Evolutionary conservation across 2,797 vertebrate genomes (phyloP).

Genomic region (Mus caroli): DNA sequence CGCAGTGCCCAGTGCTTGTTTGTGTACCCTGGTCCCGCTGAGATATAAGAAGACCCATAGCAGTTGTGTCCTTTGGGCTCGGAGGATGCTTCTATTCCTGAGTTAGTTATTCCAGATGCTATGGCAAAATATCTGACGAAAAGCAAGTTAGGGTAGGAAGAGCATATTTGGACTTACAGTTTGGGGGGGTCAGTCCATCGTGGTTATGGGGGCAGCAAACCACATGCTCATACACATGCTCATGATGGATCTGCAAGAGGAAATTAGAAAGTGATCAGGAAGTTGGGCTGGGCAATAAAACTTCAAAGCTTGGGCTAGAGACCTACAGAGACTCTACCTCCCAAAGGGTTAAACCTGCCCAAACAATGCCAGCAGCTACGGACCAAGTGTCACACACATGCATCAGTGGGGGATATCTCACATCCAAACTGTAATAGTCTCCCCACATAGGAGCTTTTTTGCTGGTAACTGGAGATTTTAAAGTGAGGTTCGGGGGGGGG

Average conservation of each 20-base stretch:
- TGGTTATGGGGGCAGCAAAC: background rate
- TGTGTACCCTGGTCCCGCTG: too few species aligned
- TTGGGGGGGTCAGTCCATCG: background rate
- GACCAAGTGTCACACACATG: background rate
- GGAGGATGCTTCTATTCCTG: background rate
- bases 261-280: background rate
- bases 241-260: background rate
- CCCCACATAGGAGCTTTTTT: background rate
- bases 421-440: background rate
- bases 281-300: background rate
- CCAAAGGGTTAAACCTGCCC: background rate
- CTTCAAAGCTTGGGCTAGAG: background rate
- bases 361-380: background rate
- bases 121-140: background rate
- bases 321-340: background rate
- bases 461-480: background rate
- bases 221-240: background rate
- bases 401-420: too few species aligned
- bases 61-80: background rate
- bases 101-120: background rate
- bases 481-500: background rate
- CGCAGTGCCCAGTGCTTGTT: background rate
- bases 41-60: background rate
- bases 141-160: background rate
- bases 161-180: background rate